Evolutionary conservation across 2,797 vertebrate species (phyloP).

Genomic region (Melanotaenia nigrans): DNA sequence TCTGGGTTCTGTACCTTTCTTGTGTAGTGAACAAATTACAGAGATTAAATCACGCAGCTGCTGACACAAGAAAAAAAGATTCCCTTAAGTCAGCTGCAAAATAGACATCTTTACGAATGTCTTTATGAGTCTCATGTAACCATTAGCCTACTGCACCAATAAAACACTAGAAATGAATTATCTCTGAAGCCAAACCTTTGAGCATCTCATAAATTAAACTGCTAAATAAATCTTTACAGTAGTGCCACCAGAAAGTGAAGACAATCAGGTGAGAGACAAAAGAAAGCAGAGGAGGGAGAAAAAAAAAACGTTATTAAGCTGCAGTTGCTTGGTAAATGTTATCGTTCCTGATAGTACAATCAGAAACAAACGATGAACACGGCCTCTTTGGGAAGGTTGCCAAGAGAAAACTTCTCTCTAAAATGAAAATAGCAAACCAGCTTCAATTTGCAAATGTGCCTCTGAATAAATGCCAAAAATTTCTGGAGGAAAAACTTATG

Average conservation of each 20-base stretch:
- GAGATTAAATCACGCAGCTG: conserved; percentile 26
- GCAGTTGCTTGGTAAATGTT: neutral
- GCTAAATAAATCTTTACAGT: conserved; percentile 2
- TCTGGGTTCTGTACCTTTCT: neutral
- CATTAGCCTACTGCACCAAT: conserved; percentile 8
- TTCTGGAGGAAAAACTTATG: no score
- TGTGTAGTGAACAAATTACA: conserved; percentile 18
- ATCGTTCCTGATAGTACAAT: neutral
- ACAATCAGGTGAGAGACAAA: neutral
- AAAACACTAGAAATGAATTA: conserved; percentile 30
- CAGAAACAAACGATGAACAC: neutral
- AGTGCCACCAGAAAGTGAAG: neutral
- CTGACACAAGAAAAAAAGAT: conserved; percentile 37
- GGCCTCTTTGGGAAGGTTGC: neutral
- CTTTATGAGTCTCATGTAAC: conserved; percentile 18
- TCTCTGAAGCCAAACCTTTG: conserved; percentile 45
- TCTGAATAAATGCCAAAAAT: no score
- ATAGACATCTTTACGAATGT: neutral
- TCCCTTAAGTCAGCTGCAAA: conserved; percentile 39
- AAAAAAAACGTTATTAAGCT: neutral
- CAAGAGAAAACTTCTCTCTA: neutral
- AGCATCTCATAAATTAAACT: conserved; percentile 21
- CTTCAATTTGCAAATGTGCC: no score
- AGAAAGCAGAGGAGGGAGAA: neutral
- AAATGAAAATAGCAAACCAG: no score